Evolutionary conservation across 2,113 vertebrate genomes (phyloP).

Genomic region (Stigmatopora nigra): DNA sequence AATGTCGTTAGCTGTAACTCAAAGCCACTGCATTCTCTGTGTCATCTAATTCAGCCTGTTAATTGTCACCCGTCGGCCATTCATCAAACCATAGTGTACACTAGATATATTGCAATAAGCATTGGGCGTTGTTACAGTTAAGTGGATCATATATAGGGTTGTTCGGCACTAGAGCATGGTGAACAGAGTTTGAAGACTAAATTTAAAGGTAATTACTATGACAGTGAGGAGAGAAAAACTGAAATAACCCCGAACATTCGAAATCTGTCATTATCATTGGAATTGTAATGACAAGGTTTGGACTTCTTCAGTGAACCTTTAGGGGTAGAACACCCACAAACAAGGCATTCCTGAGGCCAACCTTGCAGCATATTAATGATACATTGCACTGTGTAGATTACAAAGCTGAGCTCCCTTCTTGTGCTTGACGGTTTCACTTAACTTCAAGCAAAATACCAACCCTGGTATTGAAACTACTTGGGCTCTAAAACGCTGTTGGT

Average conservation of each 20-base stretch:
- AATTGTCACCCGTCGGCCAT: slow-evolving; percentile 43
- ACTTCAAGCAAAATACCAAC: slow-evolving; percentile 58
- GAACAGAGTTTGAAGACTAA: slow-evolving; percentile 69
- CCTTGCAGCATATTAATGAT: slow-evolving; percentile 72
- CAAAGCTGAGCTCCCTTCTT: slow-evolving; percentile 61
- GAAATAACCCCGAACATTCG: slow-evolving; percentile 68
- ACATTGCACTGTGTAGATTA: slow-evolving; percentile 64
- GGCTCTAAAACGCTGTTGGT: slow-evolving; percentile 40
- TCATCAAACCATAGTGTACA: slow-evolving; percentile 34
- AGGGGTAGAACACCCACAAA: slow-evolving; percentile 75
- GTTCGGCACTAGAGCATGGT: slow-evolving; percentile 49
- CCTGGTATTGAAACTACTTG: slow-evolving; percentile 34
- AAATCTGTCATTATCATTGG: slow-evolving; percentile 76
- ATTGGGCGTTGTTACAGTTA: slow-evolving; percentile 68
- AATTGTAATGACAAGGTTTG: slow-evolving; percentile 76
- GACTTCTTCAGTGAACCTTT: slow-evolving; percentile 67
- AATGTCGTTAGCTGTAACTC: slow-evolving; percentile 48
- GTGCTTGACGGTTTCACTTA: slow-evolving; percentile 56
- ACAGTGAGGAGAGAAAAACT: slow-evolving; percentile 67
- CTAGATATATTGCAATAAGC: slow-evolving; percentile 50
- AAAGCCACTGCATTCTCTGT: slow-evolving; percentile 41
- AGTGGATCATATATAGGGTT: slow-evolving; percentile 61
- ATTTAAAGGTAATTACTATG: slow-evolving; percentile 80
- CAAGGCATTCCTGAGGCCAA: slow-evolving; percentile 68
- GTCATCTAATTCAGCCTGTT: slow-evolving; percentile 49